These are phyloP conservation scores for Tadarida brasiliensis DNA, from an alignment of 2,797 vertebrate species.

Conservation along the genomic window DNA sequence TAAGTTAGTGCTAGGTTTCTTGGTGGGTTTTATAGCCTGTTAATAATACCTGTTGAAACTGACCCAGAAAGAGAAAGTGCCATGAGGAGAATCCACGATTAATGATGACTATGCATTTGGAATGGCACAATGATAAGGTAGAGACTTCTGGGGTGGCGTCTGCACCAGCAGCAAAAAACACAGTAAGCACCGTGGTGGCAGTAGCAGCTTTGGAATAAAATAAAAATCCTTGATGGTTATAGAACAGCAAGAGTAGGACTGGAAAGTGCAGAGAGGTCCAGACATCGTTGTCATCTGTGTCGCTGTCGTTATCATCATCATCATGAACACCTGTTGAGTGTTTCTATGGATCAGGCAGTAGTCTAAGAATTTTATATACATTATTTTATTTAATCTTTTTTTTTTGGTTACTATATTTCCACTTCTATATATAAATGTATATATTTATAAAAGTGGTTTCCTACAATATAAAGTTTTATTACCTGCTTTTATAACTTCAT, in stretches of 20 bases:
- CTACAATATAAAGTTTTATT: neutral
- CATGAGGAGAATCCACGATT: neutral
- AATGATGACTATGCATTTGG: neutral
- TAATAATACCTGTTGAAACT: neutral
- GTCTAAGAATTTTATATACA: neutral
- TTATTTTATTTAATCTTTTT: neutral
- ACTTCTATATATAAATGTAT: neutral
- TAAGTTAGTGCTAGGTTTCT: neutral
- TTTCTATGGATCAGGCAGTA: neutral
- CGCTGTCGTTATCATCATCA: neutral
- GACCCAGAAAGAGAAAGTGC: neutral
- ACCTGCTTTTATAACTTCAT: slow-evolving; percentile 20
- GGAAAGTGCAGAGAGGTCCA: neutral
- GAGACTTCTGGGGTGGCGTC: neutral
- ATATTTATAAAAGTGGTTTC: neutral
- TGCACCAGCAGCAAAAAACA: neutral
- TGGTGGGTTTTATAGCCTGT: neutral
- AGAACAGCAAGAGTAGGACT: neutral
- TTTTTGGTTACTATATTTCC: neutral
- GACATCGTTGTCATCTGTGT: too few species aligned
- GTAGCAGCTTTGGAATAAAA: neutral
- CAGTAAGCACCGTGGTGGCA: neutral
- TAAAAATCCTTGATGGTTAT: neutral
- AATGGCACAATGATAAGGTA: neutral
- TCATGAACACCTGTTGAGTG: neutral